A percentile compares a stretch with the other conserved stretches of the same genome.
phyloP scores from a whole-genome alignment of 2,888 invertebrate species.

The Drosophila acutilabella region DNA sequence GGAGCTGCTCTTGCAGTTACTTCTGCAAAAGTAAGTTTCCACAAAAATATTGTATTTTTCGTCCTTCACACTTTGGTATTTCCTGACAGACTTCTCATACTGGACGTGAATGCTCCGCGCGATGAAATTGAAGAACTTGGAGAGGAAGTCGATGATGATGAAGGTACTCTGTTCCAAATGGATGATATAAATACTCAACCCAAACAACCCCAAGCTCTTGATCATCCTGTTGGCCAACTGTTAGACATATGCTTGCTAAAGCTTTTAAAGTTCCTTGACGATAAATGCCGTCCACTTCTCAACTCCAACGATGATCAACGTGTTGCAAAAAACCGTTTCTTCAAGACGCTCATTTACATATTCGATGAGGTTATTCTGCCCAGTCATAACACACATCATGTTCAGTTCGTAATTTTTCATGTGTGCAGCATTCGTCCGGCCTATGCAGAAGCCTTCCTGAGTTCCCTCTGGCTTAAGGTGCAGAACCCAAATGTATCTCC shows the following conservation, averaged over 20 bases:
- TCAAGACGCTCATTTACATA: conserved; percentile 88
- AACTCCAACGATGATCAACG: conserved; percentile 81
- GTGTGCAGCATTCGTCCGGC: conserved; percentile 88
- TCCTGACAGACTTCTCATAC: conserved; percentile 87
- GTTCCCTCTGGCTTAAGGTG: conserved; percentile 91
- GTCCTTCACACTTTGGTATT: neutral
- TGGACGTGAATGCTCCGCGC: conserved; percentile 89
- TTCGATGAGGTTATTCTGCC: conserved; percentile 94
- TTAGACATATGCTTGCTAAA: conserved; percentile 92
- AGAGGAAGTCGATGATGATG: conserved; percentile 85
- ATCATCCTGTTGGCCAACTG: conserved; percentile 87
- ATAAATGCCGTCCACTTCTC: conserved; percentile 57
- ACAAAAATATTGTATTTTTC: neutral
- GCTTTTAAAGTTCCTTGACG: conserved; percentile 88
- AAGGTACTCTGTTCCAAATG: conserved; percentile 82
- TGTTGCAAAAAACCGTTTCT: conserved; percentile 86
- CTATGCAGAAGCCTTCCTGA: conserved; percentile 88
- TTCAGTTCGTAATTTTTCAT: conserved; percentile 92
- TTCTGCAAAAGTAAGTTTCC: conserved; percentile 90
- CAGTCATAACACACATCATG: conserved; percentile 92
- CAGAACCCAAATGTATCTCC: conserved; percentile 88
- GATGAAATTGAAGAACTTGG: conserved; percentile 87
- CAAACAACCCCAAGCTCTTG: conserved; percentile 77
- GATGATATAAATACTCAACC: conserved; percentile 57
- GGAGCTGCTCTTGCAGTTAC: conserved; percentile 89